phyloP scores from a whole-genome alignment of 2,888 invertebrate genomes.

The Xylota sylvarum region DNA sequence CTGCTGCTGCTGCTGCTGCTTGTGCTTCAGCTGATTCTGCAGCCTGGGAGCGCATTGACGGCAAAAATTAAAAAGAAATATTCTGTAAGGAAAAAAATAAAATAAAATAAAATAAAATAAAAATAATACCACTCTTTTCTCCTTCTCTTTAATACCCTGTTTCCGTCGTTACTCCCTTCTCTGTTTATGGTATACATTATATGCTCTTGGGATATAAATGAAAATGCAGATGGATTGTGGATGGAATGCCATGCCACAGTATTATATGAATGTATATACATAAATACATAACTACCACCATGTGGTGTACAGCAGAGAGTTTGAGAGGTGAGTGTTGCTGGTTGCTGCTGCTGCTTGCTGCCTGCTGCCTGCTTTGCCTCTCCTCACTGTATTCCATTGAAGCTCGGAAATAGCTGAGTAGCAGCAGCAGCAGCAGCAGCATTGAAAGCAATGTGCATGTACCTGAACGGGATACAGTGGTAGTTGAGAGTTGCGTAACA shows the following conservation, averaged over 20 bases:
- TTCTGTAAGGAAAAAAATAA: conserved; percentile 30
- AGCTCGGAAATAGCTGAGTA: conserved; percentile 66
- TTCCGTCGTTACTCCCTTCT: conserved; percentile 66
- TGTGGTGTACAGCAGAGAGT: conserved; percentile 66
- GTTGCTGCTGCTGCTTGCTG: conserved; percentile 35
- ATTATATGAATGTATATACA: conserved; percentile 30
- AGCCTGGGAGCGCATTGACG: conserved; percentile 61
- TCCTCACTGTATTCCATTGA: conserved; percentile 44
- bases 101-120: conserved; percentile 49
- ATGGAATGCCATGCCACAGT: conserved; percentile 74
- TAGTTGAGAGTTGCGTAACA: conserved; percentile 14
- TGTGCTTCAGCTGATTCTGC: conserved; percentile 42
- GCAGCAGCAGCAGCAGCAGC: conserved; percentile 42
- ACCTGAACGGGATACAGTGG: conserved; percentile 58
- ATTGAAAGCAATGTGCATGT: conserved; percentile 68
- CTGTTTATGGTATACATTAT: conserved; percentile 66
- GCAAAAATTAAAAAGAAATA: conserved; percentile 43
- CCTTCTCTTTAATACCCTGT: conserved; percentile 76
- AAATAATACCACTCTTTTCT: conserved; percentile 75
- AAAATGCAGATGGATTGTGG: conserved; percentile 77
- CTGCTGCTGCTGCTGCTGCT: conserved; percentile 45
- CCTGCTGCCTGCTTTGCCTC: conserved; percentile 26
- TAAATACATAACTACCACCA: conserved; percentile 51
- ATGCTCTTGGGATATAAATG: conserved; percentile 76
- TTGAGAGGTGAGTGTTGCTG: conserved; percentile 60